Evolutionary conservation across 2,797 vertebrate species (phyloP), one percentile per base, ranked within the genome.

Genomic region (Sebastes trivittatus): DNA sequence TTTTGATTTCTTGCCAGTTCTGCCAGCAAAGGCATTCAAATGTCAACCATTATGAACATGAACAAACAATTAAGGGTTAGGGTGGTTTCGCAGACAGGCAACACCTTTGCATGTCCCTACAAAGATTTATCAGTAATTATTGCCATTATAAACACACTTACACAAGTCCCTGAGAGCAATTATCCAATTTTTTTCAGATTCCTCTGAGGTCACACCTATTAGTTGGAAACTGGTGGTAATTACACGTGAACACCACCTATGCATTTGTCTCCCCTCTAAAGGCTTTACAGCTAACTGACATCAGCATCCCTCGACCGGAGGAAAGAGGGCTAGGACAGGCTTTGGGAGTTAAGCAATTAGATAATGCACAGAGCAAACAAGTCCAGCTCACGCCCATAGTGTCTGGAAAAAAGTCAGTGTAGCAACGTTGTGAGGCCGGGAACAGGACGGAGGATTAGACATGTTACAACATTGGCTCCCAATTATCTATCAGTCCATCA

Each of bases 361-460:
- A 84, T 83, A 63, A 85, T 71, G 14, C 54, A 69, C 5, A 27
- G 64, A 60, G 73, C 71, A 86, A 85, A 86, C 84, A 87, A 76
- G 74, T 64, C 64, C 13, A 73, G 60, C 72, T 80, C 80, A 81
- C 86, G 85, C 78, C 70, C 84, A 64, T 66, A 16, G 61, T 66
- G 65, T 83, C 7, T 5, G 62, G 36, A 68, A 83, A 72, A 85
- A 42, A 42, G 49, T 74, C 65, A 75, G 52, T 83, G 77, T 81
- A 73, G 67, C 29, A 23, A 58, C 29, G 52, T 42, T 69, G 64
- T 34, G 67, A 16, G 46, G 58, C 42, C 22, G 25, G 67, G 72
- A 73, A 42, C 34, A 49, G 23, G 72, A 69, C 2, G 0, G 60
- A 75, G 68, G 84, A 81, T 88, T 72, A 85, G 82, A 71, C 73